Evolutionary conservation across 2,797 vertebrate genomes (phyloP), one percentile per base, ranked within the genome.

Genomic region (Diceros bicornis): DNA sequence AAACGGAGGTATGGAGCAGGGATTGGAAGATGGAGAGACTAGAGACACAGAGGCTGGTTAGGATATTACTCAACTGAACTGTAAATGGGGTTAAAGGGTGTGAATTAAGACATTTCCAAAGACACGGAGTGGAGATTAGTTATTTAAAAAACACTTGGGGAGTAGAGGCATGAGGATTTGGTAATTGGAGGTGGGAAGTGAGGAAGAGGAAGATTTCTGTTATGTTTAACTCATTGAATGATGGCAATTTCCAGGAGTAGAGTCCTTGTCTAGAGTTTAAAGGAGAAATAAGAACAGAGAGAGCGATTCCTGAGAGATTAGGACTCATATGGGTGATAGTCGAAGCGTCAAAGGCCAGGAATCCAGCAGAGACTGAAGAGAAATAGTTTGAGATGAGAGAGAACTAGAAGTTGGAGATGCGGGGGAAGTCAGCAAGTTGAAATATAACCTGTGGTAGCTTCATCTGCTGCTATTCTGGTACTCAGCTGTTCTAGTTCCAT

Each of bases 251-350:
- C 32, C 55, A 32, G 20, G 11, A 68, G 13, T 16, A 7, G 6
- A 16, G 41, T 7, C 50, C 25, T 29, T 16, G 11, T 25, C 37
- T 57, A 2, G 66, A 44, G 34, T 57, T 37, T 20, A 29, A 34
- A 77, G 50, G 89, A 12, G n/a, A n/a, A n/a, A 6, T 21, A 71
- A 41, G 16, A 57, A 34, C 13, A 32, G 23, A 75, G 20, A 9
- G 1, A 0, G 8, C 44, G 20, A 47, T 27, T 64, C 20, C 16
- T 32, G 59, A 55, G 62, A 66, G 32, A 1, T 3, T 1, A 9
- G 25, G 41, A 10, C 20, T 34, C 61, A 34, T 18, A 2, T 0
- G 25, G 3, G n/a, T 2, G 10, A 13, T 4, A 11, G 29, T 0
- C 14, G 29, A 47, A 29, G 18, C 1, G 64, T 20, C 25, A 17